Evolutionary conservation across 1,140 invertebrate genomes (phyloP), one percentile per base, ranked within the genome.

Genomic region (Pseudomyrmex gracilis): DNA sequence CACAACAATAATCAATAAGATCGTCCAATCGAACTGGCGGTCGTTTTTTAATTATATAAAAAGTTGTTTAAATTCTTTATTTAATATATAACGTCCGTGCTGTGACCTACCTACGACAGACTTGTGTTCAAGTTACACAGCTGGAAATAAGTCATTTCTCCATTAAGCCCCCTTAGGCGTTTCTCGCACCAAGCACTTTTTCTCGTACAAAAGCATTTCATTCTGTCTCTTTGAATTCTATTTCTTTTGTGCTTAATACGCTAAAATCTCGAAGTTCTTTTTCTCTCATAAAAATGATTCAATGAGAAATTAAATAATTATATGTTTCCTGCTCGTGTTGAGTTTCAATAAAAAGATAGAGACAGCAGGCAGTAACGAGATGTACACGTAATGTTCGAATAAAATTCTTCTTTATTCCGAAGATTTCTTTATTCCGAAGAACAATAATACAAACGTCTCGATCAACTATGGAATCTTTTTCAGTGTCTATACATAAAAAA

Each of bases 131-230:
- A 17, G 34, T 84, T 85, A 82, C 61, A 68, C 60, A 5, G 73
- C 85, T 88, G 83, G 85, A 88, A 88, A 89, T 89, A 86, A 89
- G 82, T 89, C 17, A 88, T 89, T 88, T 86, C 66, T 85, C 57
- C 55, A 88, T 88, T 86, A 87, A 86, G 53, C 22, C 7, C 43
- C 49, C 66, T 85, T 67, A 84, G 2, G 45, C 61, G 13, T 20
- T 24, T 7, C n/a, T 47, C 57, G 67, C 49, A 57, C 9, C 49
- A 22, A n/a, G n/a, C n/a, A 17, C 17, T n/a, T 55, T 55, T 77
- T 34, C 3, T 66, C 13, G 2, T 13, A 51, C 49, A 17, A 9
- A 22, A 22, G 17, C 34, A 53, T 43, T 20, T 64, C 20, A 2
- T 76, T 66, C 10, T 22, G 17, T 49, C 13, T 12, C 5, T 45